Evolutionary conservation across 2,888 invertebrate species (phyloP).

Genomic region (Torymus aiolomorphi): DNA sequence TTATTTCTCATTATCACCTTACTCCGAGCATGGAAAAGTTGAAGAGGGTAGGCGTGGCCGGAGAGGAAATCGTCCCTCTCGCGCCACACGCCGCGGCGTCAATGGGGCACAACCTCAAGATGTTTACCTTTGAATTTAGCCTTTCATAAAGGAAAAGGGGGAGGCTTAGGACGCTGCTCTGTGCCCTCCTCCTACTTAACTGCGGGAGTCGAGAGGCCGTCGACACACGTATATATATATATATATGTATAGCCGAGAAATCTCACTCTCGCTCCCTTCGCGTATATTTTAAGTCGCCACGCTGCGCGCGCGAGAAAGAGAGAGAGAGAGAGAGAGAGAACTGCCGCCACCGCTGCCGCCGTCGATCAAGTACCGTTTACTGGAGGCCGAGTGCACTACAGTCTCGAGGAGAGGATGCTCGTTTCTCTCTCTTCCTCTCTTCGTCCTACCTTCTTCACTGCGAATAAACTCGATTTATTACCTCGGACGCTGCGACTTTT

Average conservation of each 20-base stretch:
- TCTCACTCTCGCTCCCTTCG: slow-evolving; percentile 22
- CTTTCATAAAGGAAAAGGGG: slow-evolving; percentile 40
- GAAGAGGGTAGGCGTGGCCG: no score
- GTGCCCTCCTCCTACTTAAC: no score
- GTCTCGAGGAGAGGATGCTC: slow-evolving; percentile 30
- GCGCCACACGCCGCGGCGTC: slow-evolving; percentile 15
- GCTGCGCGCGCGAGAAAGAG: not conserved
- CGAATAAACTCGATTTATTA: slow-evolving; percentile 56
- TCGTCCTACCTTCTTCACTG: not conserved
- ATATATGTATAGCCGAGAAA: no score
- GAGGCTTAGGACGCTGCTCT: slow-evolving; percentile 28
- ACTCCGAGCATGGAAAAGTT: no score
- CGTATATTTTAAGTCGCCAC: slow-evolving; percentile 46
- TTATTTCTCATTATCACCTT: no score
- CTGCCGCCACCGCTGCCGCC: not conserved
- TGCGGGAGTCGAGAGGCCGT: no score
- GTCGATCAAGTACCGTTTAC: slow-evolving; percentile 57
- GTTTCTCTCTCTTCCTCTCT: slow-evolving; percentile 27
- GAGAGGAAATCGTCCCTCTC: not conserved
- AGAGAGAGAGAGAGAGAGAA: no score
- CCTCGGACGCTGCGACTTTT: slow-evolving; percentile 41
- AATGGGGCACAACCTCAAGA: slow-evolving; percentile 44
- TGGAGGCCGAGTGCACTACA: slow-evolving; percentile 36
- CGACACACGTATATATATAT: no score
- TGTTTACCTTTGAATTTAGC: slow-evolving; percentile 50